Percentiles rank a stretch among this genome's conserved stretches.
Conservation (phyloP, 2,113 vertebrate genomes). For the Apus apus region DNA sequence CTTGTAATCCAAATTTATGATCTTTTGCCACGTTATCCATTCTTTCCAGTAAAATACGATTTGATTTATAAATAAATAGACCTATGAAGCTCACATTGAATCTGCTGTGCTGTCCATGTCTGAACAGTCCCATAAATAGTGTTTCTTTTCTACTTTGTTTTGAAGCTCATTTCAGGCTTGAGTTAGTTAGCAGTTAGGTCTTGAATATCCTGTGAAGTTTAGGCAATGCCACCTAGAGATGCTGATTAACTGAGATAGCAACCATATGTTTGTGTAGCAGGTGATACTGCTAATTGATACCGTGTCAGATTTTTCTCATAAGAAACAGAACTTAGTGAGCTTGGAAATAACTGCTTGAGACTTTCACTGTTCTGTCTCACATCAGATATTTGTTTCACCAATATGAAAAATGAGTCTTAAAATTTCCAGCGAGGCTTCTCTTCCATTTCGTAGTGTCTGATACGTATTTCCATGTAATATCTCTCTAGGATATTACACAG, state of each 20-base stretch:
- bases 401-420: conserved; percentile 38
- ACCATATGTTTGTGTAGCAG: neutral
- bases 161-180: conserved; percentile 25
- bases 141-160: conserved; percentile 49
- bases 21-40: conserved; percentile 16
- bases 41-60: conserved; percentile 65
- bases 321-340: conserved; percentile 27
- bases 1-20: conserved; percentile 60
- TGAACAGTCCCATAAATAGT: conserved; percentile 68
- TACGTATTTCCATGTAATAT: neutral
- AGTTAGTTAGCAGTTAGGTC: conserved; percentile 53
- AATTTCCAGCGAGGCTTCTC: conserved; percentile 39
- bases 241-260: conserved; percentile 29
- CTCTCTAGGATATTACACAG: neutral
- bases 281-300: conserved; percentile 33
- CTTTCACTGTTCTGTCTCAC: conserved; percentile 46
- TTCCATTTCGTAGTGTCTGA: conserved; percentile 35
- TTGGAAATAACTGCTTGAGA: conserved; percentile 47
- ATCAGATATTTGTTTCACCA: conserved; percentile 40
- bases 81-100: conserved; percentile 48
- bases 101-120: conserved; percentile 45
- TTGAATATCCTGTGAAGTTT: conserved; percentile 39
- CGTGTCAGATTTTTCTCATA: conserved; percentile 50
- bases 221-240: conserved; percentile 42
- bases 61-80: conserved; percentile 69